A percentile compares a stretch with the other conserved stretches of the same genome.
Conservation (phyloP, 2,113 vertebrate species). For the Paedocypris sp. region DNA sequence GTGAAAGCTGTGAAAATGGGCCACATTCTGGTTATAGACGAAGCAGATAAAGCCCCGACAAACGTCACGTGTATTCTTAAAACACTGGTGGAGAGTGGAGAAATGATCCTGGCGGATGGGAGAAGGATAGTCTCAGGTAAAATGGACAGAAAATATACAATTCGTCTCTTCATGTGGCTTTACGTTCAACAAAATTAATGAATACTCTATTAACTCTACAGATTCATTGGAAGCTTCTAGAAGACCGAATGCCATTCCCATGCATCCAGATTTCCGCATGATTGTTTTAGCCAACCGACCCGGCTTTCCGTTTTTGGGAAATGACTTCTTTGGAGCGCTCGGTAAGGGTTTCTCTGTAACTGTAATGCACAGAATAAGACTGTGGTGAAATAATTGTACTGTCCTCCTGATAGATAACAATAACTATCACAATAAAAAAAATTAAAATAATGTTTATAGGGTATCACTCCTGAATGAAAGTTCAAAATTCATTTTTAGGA, state of each 20-base stretch:
- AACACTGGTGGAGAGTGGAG: conserved; percentile 90
- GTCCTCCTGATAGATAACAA: no score
- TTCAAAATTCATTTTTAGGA: no score
- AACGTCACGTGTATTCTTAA: conserved; percentile 96
- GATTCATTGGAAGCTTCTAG: conserved; percentile 56
- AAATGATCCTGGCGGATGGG: conserved; percentile 94
- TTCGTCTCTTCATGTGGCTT: background rate
- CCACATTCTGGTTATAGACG: conserved; percentile 85
- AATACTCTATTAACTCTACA: conserved; percentile 36
- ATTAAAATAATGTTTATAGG: no score
- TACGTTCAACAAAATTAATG: no score
- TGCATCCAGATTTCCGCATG: conserved; percentile 97
- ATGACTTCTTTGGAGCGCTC: conserved; percentile 93
- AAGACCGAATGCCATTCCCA: conserved; percentile 68
- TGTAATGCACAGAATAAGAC: no score
- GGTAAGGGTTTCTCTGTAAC: no score
- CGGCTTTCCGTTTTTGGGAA: conserved; percentile 94
- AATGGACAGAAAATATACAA: conserved; percentile 23
- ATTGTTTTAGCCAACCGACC: conserved; percentile 90
- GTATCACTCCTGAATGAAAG: no score
- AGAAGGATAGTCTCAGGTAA: conserved; percentile 83
- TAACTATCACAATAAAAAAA: no score
- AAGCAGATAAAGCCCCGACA: conserved; percentile 95
- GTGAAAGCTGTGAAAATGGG: conserved; percentile 88
- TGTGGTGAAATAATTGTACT: no score